phyloP scores from a whole-genome alignment of 2,113 vertebrate genomes.

The Ceyx melanurus region DNA sequence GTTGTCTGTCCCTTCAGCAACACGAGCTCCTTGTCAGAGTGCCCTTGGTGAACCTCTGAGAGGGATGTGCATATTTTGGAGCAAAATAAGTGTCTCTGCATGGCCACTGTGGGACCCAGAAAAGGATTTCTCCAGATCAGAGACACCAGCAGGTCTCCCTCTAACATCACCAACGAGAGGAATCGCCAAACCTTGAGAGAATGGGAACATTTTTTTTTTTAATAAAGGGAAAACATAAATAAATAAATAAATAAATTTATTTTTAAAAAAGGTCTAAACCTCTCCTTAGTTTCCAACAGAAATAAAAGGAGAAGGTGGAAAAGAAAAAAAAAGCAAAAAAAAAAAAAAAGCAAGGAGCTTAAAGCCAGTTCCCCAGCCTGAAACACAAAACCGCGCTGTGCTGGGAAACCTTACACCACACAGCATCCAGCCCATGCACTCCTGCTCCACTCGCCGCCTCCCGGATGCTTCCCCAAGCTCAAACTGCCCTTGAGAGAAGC shows the following conservation, averaged over 20 bases:
- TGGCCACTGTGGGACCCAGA: neutral
- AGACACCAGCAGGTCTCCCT: neutral
- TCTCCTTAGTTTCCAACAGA: neutral
- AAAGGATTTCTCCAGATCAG: neutral
- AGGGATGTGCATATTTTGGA: neutral
- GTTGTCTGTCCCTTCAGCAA: neutral
- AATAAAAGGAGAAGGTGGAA: neutral
- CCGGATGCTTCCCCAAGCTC: conserved; percentile 71
- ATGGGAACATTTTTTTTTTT: neutral
- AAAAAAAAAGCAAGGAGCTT: conserved; percentile 11
- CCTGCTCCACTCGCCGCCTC: conserved; percentile 65
- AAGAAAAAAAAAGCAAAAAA: too few species aligned
- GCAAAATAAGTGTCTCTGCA: neutral
- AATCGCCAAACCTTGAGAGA: neutral
- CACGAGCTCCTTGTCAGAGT: neutral
- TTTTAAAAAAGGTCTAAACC: neutral
- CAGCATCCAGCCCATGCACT: conserved; percentile 56
- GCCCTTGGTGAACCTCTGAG: neutral
- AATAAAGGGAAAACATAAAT: neutral
- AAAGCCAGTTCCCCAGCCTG: conserved; percentile 51
- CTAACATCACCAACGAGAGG: neutral
- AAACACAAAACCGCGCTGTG: conserved; percentile 66
- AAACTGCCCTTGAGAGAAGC: conserved; percentile 73
- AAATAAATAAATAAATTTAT: neutral
- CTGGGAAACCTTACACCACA: conserved; percentile 66